Evolutionary conservation across 2,888 invertebrate genomes (phyloP).

Genomic region (Podotricha telesiphe): DNA sequence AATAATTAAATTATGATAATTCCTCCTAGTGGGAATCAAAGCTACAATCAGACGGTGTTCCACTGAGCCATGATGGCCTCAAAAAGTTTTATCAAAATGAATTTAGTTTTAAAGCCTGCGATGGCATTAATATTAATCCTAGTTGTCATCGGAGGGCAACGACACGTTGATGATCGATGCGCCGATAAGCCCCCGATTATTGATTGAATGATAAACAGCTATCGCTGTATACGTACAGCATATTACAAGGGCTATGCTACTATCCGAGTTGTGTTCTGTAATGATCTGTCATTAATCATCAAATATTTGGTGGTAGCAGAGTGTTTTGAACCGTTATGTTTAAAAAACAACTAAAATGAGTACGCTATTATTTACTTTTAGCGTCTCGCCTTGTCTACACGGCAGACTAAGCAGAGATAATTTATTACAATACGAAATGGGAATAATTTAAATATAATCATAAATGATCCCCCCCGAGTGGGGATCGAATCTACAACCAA

Average conservation of each 20-base stretch:
- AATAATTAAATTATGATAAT: no score
- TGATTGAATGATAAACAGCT: conserved; percentile 48
- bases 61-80: no score
- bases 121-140: conserved; percentile 39
- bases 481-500: no score
- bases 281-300: conserved; percentile 3
- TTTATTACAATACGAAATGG: no score
- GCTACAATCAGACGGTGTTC: no score
- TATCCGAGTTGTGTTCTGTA: background rate
- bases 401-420: no score
- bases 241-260: background rate
- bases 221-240: background rate
- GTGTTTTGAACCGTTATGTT: background rate
- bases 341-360: no score
- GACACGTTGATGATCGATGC: conserved; percentile 46
- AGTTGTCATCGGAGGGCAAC: conserved; percentile 43
- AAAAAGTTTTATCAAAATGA: conserved; percentile 20
- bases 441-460: no score
- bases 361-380: no score
- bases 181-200: conserved; percentile 48
- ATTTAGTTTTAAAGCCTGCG: conserved; percentile 29
- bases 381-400: no score
- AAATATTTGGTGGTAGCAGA: background rate
- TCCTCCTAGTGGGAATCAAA: no score
- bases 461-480: no score